A percentile compares a stretch with the other conserved stretches of the same genome.
phyloP scores from a whole-genome alignment of 2,888 invertebrate genomes.

The Ormyrus nitidulus region DNA sequence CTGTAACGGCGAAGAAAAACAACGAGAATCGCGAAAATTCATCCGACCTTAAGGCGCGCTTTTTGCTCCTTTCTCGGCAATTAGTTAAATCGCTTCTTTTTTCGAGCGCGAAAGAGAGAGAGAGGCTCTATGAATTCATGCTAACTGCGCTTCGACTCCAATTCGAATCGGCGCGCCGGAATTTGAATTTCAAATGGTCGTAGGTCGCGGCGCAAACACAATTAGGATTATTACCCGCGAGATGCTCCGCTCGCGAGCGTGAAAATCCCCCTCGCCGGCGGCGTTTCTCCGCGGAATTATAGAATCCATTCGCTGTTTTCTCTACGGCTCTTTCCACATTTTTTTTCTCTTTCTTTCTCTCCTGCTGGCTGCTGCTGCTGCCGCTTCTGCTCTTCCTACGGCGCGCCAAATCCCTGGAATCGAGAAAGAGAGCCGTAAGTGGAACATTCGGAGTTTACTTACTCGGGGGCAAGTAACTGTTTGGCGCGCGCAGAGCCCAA shows the following conservation, averaged over 20 bases:
- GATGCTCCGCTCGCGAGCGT: conserved; percentile 20
- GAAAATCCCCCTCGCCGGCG: conserved; percentile 16
- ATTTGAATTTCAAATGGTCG: conserved; percentile 53
- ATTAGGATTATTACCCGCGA: conserved; percentile 45
- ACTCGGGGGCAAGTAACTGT: conserved; percentile 52
- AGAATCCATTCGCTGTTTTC: conserved; percentile 7
- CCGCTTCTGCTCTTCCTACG: background rate
- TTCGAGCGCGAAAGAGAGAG: background rate
- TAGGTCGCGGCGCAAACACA: conserved; percentile 40
- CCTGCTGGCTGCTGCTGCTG: background rate
- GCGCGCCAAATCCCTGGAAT: conserved; percentile 37
- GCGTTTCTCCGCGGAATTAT: conserved; percentile 36
- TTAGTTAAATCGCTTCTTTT: conserved; percentile 17
- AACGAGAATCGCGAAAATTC: conserved; percentile 41
- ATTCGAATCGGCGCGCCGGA: background rate
- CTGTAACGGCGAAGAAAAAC: conserved; percentile 27
- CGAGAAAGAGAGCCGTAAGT: conserved; percentile 34
- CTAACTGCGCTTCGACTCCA: conserved; percentile 28
- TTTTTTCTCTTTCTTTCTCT: conserved; percentile 8
- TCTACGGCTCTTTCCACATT: conserved; percentile 3
- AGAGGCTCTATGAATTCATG: conserved; percentile 6
- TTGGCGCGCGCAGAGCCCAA: conserved; percentile 23
- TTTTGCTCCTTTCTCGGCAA: conserved; percentile 17
- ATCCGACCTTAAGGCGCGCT: background rate
- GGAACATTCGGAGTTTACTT: conserved; percentile 44